A percentile compares a stretch with the other conserved stretches of the same genome.
Conservation (phyloP, 2,888 invertebrate genomes). For the Mayetiola destructor region DNA sequence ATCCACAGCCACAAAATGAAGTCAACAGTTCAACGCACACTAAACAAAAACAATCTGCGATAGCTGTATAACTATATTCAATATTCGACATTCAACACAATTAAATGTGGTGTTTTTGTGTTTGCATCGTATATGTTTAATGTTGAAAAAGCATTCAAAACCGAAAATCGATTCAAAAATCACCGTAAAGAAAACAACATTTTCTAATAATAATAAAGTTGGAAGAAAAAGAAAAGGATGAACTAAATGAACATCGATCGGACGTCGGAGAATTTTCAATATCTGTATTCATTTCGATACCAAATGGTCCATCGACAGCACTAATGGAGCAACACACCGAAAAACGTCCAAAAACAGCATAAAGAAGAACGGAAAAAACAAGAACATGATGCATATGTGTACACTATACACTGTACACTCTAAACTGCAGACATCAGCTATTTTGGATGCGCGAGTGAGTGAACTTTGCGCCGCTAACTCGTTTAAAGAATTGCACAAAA, state of each 20-base stretch:
- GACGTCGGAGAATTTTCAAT: conserved; percentile 7
- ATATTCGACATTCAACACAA: too few relatives aligned
- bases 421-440: too few relatives aligned
- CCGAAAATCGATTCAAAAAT: too few relatives aligned
- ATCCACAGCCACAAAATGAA: neutral
- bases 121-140: too few relatives aligned
- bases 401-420: too few relatives aligned
- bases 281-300: conserved; percentile 3
- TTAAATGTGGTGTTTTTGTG: too few relatives aligned
- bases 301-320: neutral
- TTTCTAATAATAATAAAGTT: conserved; percentile 7
- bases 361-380: too few relatives aligned
- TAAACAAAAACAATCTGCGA: conserved; percentile 6
- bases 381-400: too few relatives aligned
- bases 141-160: too few relatives aligned
- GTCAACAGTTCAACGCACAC: neutral
- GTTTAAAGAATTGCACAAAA: neutral
- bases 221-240: neutral
- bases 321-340: conserved; percentile 4
- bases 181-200: neutral
- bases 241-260: conserved; percentile 3
- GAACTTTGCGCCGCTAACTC: neutral
- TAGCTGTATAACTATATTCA: too few relatives aligned
- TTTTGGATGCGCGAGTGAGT: neutral
- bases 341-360: too few relatives aligned